Conservation (phyloP, 2,113 vertebrate species). For the Mirza zaza region DNA sequence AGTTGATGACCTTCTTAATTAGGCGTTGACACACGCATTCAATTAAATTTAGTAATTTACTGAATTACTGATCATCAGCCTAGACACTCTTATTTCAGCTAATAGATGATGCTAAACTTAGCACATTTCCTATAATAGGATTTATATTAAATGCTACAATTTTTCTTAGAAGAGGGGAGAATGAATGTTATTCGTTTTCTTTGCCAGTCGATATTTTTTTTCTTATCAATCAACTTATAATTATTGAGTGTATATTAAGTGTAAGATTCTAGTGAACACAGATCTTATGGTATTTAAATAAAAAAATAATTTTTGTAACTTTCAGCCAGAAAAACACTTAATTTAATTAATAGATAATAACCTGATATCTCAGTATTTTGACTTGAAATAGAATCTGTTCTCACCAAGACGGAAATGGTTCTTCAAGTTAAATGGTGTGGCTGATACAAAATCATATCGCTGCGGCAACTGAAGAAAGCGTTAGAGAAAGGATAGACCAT, state of each 20-base stretch:
- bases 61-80: slow-evolving; percentile 44
- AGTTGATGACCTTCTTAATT: slow-evolving; percentile 67
- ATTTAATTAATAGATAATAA: background rate
- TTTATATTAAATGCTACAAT: background rate
- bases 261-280: background rate
- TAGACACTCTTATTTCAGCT: slow-evolving; percentile 31
- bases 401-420: background rate
- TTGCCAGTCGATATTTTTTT: background rate
- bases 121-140: background rate
- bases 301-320: background rate
- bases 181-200: background rate
- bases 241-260: background rate
- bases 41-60: slow-evolving; percentile 49
- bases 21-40: slow-evolving; percentile 44
- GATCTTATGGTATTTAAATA: background rate
- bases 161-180: background rate
- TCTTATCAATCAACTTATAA: background rate
- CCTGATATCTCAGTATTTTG: background rate
- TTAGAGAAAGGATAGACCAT: background rate
- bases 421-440: background rate
- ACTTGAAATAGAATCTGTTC: background rate
- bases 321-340: background rate
- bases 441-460: background rate
- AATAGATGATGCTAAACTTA: slow-evolving; percentile 31
- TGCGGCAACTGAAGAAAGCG: background rate